Conservation (phyloP, 2,113 vertebrate species). For the Mandrillus leucophaeus region DNA sequence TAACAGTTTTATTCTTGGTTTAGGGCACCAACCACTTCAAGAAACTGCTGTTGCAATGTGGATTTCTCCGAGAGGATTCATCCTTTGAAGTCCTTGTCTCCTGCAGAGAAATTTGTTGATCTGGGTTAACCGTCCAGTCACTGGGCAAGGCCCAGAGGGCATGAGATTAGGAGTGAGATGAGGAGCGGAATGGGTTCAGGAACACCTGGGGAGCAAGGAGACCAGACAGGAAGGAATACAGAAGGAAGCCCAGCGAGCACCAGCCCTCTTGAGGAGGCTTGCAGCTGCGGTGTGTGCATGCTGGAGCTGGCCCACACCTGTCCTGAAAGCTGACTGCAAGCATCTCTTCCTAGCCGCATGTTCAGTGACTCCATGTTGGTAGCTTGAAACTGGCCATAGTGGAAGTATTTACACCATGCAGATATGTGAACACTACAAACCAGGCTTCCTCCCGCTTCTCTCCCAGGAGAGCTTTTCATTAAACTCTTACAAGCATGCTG, state of each 20-base stretch:
- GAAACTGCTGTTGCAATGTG: neutral
- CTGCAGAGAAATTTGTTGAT: neutral
- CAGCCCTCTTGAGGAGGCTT: neutral
- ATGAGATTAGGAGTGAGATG: neutral
- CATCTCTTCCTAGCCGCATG: neutral
- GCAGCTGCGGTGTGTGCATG: rapidly evolving
- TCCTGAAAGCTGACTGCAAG: neutral
- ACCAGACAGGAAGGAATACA: neutral
- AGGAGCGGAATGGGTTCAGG: neutral
- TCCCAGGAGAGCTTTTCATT: neutral
- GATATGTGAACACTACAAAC: neutral
- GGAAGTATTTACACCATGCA: neutral
- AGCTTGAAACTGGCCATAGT: neutral
- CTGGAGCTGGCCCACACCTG: neutral
- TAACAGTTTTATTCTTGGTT: neutral
- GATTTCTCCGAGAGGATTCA: neutral
- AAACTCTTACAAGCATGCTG: neutral
- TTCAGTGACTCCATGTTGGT: no score
- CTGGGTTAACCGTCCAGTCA: neutral
- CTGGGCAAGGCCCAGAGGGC: neutral
- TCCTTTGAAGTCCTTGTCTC: neutral
- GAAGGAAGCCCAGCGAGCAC: neutral
- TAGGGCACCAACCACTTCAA: neutral
- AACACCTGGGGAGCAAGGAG: neutral
- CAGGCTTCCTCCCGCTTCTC: no score